Evolutionary conservation across 2,888 invertebrate genomes (phyloP).

Genomic region (Drosophila nr. fundita): DNA sequence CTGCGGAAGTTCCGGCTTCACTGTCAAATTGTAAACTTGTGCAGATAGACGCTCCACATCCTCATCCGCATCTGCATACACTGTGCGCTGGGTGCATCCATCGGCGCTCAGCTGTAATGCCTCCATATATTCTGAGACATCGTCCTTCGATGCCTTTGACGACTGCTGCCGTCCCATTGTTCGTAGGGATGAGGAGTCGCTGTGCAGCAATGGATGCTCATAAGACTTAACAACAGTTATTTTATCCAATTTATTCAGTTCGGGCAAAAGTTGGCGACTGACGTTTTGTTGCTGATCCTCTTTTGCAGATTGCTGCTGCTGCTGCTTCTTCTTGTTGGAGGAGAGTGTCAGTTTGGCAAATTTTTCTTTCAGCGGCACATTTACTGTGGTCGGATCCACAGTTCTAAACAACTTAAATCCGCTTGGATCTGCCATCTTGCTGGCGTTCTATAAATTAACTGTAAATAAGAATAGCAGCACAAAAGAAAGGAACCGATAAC

Average conservation of each 20-base stretch:
- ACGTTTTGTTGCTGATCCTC: conserved; percentile 31
- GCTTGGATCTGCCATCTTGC: conserved; percentile 71
- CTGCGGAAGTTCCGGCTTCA: conserved; percentile 47
- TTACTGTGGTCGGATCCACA: conserved; percentile 81
- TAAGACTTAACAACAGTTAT: conserved; percentile 3
- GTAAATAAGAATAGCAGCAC: conserved; percentile 32
- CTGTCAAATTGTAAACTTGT: conserved; percentile 63
- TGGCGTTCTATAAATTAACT: conserved; percentile 44
- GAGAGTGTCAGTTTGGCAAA: conserved; percentile 84
- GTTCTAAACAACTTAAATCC: conserved; percentile 78
- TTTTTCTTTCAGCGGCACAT: conserved; percentile 78
- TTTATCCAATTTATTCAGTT: conserved; percentile 55
- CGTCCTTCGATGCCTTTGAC: conserved; percentile 6
- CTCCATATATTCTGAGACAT: conserved; percentile 75
- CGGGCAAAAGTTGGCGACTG: conserved; percentile 68
- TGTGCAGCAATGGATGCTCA: conserved; percentile 62
- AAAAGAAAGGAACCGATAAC: background rate
- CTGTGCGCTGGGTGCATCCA: conserved; percentile 50
- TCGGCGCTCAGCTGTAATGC: conserved; percentile 70
- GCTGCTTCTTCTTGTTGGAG: conserved; percentile 61
- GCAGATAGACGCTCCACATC: conserved; percentile 67
- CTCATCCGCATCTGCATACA: background rate
- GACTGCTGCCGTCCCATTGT: conserved; percentile 15
- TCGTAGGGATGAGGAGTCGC: conserved; percentile 24
- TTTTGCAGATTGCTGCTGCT: conserved; percentile 11